Evolutionary conservation across 1,140 invertebrate genomes (phyloP), one percentile per base, ranked within the genome.

Genomic region (Drosophila orosa): DNA sequence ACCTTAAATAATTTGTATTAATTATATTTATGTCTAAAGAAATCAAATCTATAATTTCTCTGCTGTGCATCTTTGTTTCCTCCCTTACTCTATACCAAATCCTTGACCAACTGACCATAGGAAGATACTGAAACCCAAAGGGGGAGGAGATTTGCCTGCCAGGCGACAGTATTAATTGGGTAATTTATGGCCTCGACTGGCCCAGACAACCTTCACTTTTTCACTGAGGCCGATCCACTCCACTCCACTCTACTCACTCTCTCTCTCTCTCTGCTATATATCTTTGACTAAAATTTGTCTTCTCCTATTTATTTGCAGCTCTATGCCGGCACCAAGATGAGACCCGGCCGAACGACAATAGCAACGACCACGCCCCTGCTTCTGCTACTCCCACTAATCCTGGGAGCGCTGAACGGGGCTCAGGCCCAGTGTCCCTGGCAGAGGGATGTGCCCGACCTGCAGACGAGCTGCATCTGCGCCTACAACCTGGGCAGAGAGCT

Each of bases 391-490:
- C 44, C 62, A 35, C 19, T 74, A 40, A 54, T 84, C 22, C 48
- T 81, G 13, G 62, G 78, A 33, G 31, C 61, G 19, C 50, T 66
- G 7, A 39, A 45, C 25, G 22, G 37, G 55, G 80, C 92, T 19
- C 87, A 91, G 35, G 56, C 35, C 3, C 96, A 97, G 89, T 98
- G 97, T 92, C 97, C 97, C 1, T 98, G 97, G 97, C 95, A 96
- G 65, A 93, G 94, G 29, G 93, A 94, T 71, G 92, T 95, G 19
- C 92, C 93, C 8, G 95, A 96, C 52, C 94, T 98, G 42, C 96
- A 97, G 81, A 94, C 95, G n/a, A 95, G 96, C 10, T 98, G 97
- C 92, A 94, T 97, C 33, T 98, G 97, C 91, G 96, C 97, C 48
- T 96, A 95, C 90, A 98, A 97, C 90, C 92, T 96, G 57, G 95